Conservation (phyloP, 2,888 invertebrate species). For the Tiliacea citrago region DNA sequence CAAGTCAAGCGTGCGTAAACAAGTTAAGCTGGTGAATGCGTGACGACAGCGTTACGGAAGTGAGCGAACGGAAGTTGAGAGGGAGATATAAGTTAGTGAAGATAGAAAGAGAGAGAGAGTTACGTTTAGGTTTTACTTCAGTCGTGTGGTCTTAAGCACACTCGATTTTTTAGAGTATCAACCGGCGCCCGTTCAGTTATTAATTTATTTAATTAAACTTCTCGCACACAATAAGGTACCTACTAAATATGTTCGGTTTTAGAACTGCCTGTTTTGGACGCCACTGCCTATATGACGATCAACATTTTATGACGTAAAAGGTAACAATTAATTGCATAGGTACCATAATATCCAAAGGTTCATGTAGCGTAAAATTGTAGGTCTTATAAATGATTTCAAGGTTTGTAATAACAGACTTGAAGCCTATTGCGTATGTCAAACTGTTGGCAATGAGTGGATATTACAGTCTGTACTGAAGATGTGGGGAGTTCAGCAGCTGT, state of each 20-base stretch:
- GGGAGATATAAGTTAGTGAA: too few relatives aligned
- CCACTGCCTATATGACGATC: not conserved
- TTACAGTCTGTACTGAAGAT: conserved; percentile 14
- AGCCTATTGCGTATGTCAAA: not conserved
- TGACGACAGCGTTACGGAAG: too few relatives aligned
- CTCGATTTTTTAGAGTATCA: not conserved
- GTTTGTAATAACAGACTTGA: conserved; percentile 40
- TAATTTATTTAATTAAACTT: too few relatives aligned
- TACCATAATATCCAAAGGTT: not conserved
- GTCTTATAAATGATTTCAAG: conserved; percentile 22
- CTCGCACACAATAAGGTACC: too few relatives aligned
- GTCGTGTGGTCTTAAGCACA: too few relatives aligned
- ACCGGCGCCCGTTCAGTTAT: not conserved
- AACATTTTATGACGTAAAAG: conserved; percentile 8
- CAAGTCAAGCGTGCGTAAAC: too few relatives aligned
- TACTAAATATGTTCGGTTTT: not conserved
- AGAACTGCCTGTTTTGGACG: not conserved
- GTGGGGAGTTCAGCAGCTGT: conserved; percentile 16
- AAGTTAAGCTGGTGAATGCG: too few relatives aligned
- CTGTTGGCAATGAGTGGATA: not conserved
- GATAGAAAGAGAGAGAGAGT: too few relatives aligned
- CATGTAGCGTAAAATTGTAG: conserved; percentile 41
- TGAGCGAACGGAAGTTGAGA: too few relatives aligned
- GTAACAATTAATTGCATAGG: not conserved
- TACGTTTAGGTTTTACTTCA: too few relatives aligned